Conservation (phyloP, 35 echinoderm and acorn worm genomes). For the Apostichopus japonicus region DNA sequence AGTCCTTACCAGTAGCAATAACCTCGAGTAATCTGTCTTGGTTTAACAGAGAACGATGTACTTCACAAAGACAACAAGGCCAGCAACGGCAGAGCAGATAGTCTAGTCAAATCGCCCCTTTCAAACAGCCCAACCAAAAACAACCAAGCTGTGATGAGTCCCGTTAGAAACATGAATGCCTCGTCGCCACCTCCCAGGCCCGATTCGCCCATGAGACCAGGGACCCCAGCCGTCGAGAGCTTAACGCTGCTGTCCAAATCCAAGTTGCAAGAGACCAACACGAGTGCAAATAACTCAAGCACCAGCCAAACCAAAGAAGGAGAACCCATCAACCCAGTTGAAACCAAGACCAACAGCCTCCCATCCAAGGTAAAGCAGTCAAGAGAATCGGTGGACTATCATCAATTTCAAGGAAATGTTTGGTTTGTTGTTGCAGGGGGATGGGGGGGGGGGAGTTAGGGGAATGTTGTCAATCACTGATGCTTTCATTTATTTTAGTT, state of each 20-base stretch:
- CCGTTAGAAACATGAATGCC: slow-evolving; percentile 7
- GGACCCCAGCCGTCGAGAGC: slow-evolving; percentile 29
- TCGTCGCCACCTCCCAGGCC: not conserved
- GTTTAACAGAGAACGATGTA: slow-evolving; percentile 57
- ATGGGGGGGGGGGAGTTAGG: no score
- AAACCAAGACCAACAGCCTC: slow-evolving; percentile 66
- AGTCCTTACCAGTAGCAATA: not conserved
- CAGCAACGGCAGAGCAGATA: slow-evolving; percentile 69
- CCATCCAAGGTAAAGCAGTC: slow-evolving; percentile 63
- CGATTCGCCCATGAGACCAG: slow-evolving; percentile 34
- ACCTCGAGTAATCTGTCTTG: not conserved
- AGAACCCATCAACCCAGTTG: slow-evolving; percentile 21
- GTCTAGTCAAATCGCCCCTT: slow-evolving; percentile 58
- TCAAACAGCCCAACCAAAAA: slow-evolving; percentile 60
- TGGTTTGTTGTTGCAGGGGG: no score
- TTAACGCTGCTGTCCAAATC: slow-evolving; percentile 32
- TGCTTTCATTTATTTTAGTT: no score
- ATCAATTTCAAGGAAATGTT: no score
- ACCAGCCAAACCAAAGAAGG: slow-evolving; percentile 57
- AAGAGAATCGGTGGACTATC: no score
- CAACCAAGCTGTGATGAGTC: slow-evolving; percentile 63
- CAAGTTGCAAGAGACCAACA: slow-evolving; percentile 41
- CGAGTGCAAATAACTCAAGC: slow-evolving; percentile 52
- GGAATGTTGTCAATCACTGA: no score
- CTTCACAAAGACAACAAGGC: slow-evolving; percentile 44